Percentiles rank a stretch among this genome's conserved stretches.
These are phyloP conservation scores for Brevimyrus niger DNA, from an alignment of 2,113 vertebrate genomes.

Conservation along the genomic window DNA sequence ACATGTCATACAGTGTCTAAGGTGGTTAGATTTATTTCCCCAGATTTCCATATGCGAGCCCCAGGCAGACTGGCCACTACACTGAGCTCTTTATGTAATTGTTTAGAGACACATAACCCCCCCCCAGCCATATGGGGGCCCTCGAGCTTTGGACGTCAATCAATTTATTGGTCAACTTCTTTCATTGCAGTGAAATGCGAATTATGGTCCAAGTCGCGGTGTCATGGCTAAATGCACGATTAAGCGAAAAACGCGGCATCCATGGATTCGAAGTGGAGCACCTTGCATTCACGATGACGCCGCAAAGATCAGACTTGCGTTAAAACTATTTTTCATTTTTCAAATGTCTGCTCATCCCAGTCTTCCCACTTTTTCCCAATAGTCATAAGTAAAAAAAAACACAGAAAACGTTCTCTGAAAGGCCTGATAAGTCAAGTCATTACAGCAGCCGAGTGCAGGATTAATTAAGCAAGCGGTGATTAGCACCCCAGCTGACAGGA, in stretches of 20 bases:
- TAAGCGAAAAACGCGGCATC: constrained; percentile 36
- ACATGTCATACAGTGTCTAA: constrained; percentile 16
- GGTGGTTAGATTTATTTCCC: constrained; percentile 43
- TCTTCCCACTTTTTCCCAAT: not conserved
- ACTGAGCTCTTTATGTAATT: constrained; percentile 61
- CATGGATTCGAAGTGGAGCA: not conserved
- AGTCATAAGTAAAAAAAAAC: constrained; percentile 8
- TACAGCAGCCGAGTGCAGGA: constrained; percentile 56
- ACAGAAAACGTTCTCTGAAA: constrained; percentile 45
- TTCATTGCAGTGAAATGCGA: constrained; percentile 50
- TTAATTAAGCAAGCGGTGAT: constrained; percentile 61
- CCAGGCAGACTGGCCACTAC: constrained; percentile 47
- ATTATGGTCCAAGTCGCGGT: constrained; percentile 23
- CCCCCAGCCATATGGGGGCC: constrained; percentile 52
- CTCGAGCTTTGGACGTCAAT: constrained; percentile 44
- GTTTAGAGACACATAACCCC: constrained; percentile 46
- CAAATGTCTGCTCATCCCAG: not conserved
- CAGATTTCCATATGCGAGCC: constrained; percentile 42
- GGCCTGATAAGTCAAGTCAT: constrained; percentile 60
- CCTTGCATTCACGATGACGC: not conserved
- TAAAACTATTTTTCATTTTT: not conserved
- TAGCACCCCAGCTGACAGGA: constrained; percentile 42
- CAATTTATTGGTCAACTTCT: constrained; percentile 47
- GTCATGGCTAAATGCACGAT: constrained; percentile 50
- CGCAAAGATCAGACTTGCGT: not conserved